Conservation (phyloP, 2,888 invertebrate genomes). For the Orthosia cruda region DNA sequence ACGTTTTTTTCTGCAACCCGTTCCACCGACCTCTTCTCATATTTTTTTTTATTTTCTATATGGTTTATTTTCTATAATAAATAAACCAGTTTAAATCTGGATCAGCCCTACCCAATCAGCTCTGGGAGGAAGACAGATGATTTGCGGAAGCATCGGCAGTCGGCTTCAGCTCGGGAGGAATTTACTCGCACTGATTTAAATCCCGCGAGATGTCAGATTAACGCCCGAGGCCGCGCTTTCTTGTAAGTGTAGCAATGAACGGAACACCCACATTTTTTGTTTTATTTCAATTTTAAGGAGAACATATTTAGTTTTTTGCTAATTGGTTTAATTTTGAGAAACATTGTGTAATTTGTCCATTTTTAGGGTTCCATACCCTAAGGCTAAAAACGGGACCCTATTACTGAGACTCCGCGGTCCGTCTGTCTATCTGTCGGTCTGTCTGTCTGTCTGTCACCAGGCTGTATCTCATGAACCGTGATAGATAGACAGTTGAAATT, state of each 20-base stretch:
- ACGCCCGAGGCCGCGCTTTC: constrained; percentile 73
- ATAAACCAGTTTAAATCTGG: neutral
- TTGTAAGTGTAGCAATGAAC: constrained; percentile 45
- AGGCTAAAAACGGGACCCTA: too few species aligned
- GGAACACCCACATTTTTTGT: constrained; percentile 40
- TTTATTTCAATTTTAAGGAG: constrained; percentile 3
- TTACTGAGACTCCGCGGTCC: too few species aligned
- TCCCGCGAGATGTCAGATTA: constrained; percentile 67
- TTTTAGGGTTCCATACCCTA: too few species aligned
- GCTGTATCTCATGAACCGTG: too few species aligned
- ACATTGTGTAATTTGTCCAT: too few species aligned
- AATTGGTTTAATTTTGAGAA: constrained; percentile 1
- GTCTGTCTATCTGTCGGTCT: too few species aligned
- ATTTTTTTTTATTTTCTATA: too few species aligned
- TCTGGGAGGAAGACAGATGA: constrained; percentile 82
- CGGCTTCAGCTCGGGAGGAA: constrained; percentile 64
- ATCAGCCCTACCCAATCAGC: constrained; percentile 51
- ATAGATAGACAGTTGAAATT: too few species aligned
- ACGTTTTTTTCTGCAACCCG: too few species aligned
- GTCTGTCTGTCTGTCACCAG: too few species aligned
- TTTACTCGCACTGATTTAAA: constrained; percentile 82
- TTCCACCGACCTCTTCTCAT: too few species aligned
- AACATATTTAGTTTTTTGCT: neutral
- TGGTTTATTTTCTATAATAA: neutral
- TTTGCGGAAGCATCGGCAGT: constrained; percentile 81